Base-by-base conservation (phyloP, 2,797 vertebrate species). In the Fundulus diaphanus region DNA sequence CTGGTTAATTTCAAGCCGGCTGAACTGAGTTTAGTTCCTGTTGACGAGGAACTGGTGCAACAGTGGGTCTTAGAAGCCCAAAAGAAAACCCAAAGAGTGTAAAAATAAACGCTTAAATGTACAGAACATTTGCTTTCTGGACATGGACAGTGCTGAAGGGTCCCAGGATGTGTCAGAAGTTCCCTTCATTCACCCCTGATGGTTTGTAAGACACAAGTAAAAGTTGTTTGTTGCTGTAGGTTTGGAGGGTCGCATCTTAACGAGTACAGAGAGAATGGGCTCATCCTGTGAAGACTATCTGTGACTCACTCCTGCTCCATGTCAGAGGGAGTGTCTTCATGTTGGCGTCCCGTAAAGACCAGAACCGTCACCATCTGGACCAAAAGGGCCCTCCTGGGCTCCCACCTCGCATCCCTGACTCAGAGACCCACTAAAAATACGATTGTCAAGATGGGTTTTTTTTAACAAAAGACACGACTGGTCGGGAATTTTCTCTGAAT, bases 371-470 rank as follows among this genome's bases (percentile, higher is more conserved):
- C 81, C 81, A 87, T 89, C 68, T 72, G 88, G 83, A 80, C 82
- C 87, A 73, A 77, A 70, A 82, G 78, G 77, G 78, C 77, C 86
- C 84, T 87, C 79, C 76, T 70, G 81, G 84, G 86, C 86, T 78
- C 74, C 77, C 51, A 66, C 87, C 78, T 72, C 76, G 42, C 74
- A 74, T 85, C 83, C 88, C 83, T 67, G 79, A 82, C 83, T 86
- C 82, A 85, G 81, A 85, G 73, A 76, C 29, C 82, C 61, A 87
- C 91, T 92, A 91, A 90, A 93, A 94, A 92, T 89, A 92, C 85
- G 87, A 75, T 71, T 68, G 88, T 67, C 93, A 91, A 94, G 91
- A 94, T 93, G 90, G 93, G 93, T 86, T 92, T 93, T 66, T n/a
- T n/a, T n/a, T n/a, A n/a, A n/a, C 80, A 86, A 87, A 68, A 90